Base-by-base conservation (phyloP, 2,113 vertebrate genomes). In the Ammospiza nelsoni region DNA sequence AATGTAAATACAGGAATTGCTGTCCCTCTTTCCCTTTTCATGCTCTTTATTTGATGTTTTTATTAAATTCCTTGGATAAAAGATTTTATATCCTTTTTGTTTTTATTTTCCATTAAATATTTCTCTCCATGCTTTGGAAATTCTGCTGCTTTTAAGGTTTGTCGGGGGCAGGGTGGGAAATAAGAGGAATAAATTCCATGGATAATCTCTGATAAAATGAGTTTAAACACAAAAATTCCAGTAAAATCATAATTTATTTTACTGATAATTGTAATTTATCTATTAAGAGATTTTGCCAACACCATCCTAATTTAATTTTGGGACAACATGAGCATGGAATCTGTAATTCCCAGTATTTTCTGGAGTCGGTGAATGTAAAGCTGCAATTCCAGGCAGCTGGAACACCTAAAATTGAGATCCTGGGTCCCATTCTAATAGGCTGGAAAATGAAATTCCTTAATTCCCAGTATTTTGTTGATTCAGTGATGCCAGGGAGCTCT, bases 1-100 rank as follows among this genome's bases (percentile, higher is more conserved):
- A 95, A 95, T 95, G 91, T 92, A 95, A 94, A 95, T 85, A 90
- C 2, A 80, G 86, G 37, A 29, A 37, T 81, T 84, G 22, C 84
- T 74, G 17, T 43, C 74, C 92, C 37, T 84, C 49, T 85, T 46
- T 73, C 8, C 15, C 33, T 61, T 33, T 74, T 66, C 15, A 35
- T 43, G 25, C 9, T 44, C 9, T 44, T 17, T 18, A 23, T 48
- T 73, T 57, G 22, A 48, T 14, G 4, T 61, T 80, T 72, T 91
- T 87, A 81, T 93, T 82, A 80, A 86, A 89, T 61, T 44, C n/a
- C 91, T 95, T 89, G 66, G 93, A 69, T 49, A 74, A 84, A 62
- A 83, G 39, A 39, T 48, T 91, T 89, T 87, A 72, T 86, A 84
- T 37, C n/a, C 43, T 37, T 68, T 43, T 35, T 31, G 13, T 31